Evolutionary conservation across 2,113 vertebrate species (phyloP), one percentile per base, ranked within the genome.

Genomic region (Ptychochromis oligacanthus): DNA sequence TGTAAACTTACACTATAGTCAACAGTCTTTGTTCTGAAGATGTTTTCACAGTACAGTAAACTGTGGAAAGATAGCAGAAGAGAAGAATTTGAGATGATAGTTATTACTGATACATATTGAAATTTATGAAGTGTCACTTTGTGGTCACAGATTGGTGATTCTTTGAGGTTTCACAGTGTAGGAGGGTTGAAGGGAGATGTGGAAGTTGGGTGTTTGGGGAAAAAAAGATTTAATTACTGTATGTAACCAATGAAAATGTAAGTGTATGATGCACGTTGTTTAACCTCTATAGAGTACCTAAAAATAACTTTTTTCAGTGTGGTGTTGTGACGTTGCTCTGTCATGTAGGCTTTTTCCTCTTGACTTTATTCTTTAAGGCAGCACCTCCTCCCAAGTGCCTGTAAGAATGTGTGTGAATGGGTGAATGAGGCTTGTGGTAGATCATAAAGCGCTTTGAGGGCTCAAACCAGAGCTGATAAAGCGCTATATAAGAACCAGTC

Each of bases 51-150:
- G 15, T 64, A 64, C 2, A 36, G 56, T 20, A 18, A 22, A 3
- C 26, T n/a, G 57, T 46, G 43, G 6, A 74, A 59, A 52, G 15
- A 43, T 59, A 49, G 22, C 34, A 36, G 36, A 61, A 56, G 43
- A 70, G 46, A 20, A 24, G 46, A n/a, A n/a, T n/a, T n/a, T n/a
- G 24, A 61, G 28, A 38, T 54, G 64, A 81, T 17, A 34, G 62
- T 56, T 79, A 36, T 82, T 77, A 52, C 24, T 65, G 74, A 75
- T 31, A 67, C 31, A 81, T 34, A 75, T 82, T 49, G 28, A 72
- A 52, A 85, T 82, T 79, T 49, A 61, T 77, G 60, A 49, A 55
- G 67, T 22, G 13, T 60, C 81, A 67, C 56, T 77, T 62, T 79
- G 65, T 81, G 59, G 58, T 77, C 79, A 75, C 61, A 65, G 72